Percentiles rank a stretch among this genome's conserved stretches.
phyloP scores from a whole-genome alignment of 2,888 invertebrate genomes.

The Megamerina dolium region DNA sequence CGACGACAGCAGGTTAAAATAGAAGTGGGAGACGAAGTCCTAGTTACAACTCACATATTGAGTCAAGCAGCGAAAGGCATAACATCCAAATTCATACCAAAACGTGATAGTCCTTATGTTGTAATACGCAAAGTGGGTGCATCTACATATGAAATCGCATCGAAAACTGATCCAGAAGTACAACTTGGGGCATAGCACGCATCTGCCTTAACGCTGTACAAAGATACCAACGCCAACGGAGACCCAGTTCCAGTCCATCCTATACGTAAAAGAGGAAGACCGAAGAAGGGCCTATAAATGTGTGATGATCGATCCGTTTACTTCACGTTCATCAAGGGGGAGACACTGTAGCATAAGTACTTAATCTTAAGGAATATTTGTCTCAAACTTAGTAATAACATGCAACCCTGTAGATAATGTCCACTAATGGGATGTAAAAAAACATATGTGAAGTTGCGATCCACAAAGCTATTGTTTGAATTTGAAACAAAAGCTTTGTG shows the following conservation, averaged over 20 bases:
- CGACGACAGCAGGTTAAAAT: background rate
- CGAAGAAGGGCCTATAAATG: constrained; percentile 3
- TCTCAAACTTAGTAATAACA: no score
- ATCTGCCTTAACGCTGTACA: constrained; percentile 5
- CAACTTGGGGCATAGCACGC: constrained; percentile 10
- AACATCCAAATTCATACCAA: no score
- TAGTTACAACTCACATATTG: constrained; percentile 1
- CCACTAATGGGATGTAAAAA: no score
- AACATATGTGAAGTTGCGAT: no score
- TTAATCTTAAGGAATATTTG: background rate
- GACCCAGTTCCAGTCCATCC: constrained; percentile 5
- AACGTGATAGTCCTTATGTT: no score
- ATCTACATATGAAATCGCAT: constrained; percentile 9
- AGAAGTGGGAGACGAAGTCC: background rate
- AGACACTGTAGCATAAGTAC: background rate
- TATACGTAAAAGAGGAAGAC: constrained; percentile 6
- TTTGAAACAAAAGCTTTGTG: no score
- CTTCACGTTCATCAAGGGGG: background rate
- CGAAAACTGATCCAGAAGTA: background rate
- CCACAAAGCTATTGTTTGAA: no score
- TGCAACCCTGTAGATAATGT: background rate
- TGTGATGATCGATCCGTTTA: background rate
- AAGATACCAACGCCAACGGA: constrained; percentile 5
- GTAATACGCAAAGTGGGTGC: no score
- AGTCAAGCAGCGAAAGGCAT: constrained; percentile 2